Percentiles rank a stretch among this genome's conserved stretches.
phyloP scores from a whole-genome alignment of 2,888 invertebrate genomes.

The Rhopalosiphum nymphaeae region DNA sequence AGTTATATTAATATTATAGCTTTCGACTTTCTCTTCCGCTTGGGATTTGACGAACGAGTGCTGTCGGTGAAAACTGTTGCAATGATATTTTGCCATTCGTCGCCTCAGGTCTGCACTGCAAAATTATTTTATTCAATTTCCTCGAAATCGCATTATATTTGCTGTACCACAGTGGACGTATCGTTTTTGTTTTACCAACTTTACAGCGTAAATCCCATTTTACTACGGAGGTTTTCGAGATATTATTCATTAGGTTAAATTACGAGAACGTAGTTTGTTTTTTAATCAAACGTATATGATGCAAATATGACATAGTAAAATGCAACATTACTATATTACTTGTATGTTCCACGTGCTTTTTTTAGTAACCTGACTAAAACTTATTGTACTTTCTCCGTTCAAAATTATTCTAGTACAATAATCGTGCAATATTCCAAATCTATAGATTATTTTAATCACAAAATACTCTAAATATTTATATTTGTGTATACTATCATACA shows the following conservation, averaged over 20 bases:
- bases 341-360: background rate
- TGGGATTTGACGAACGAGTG: conserved; percentile 23
- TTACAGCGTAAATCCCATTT: background rate
- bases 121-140: background rate
- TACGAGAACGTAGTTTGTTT: background rate
- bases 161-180: background rate
- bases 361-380: background rate
- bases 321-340: background rate
- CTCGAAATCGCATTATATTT: background rate
- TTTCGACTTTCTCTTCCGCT: conserved; percentile 62
- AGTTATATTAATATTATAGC: conserved; percentile 23
- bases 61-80: conserved; percentile 44
- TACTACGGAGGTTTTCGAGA: background rate
- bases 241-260: background rate
- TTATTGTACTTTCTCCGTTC: conserved; percentile 24
- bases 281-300: background rate
- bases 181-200: background rate
- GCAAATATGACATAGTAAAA: background rate
- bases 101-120: background rate
- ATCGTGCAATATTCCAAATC: background rate
- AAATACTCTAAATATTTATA: background rate
- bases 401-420: background rate
- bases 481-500: background rate
- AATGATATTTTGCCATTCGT: background rate
- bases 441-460: background rate